phyloP scores from a whole-genome alignment of 2,888 invertebrate genomes.

The Lasius fuliginosus region DNA sequence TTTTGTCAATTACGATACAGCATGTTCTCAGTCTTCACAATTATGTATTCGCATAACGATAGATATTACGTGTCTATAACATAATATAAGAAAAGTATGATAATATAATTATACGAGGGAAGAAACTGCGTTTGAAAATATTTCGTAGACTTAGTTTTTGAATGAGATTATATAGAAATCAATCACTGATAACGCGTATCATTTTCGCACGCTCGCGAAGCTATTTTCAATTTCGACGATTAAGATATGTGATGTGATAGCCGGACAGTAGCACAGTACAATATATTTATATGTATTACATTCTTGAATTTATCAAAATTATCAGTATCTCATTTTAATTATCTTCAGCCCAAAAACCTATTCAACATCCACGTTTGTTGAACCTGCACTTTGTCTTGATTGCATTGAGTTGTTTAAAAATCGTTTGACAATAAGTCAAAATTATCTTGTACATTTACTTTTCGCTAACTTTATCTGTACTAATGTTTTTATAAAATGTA shows the following conservation, averaged over 20 bases:
- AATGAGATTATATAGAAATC: conserved; percentile 16
- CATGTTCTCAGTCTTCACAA: background rate
- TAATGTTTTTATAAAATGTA: background rate
- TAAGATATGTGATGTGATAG: background rate
- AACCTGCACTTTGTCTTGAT: background rate
- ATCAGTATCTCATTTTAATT: background rate
- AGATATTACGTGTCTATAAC: background rate
- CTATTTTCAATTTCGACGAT: background rate
- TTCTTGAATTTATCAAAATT: background rate
- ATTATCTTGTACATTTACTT: background rate
- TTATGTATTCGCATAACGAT: background rate
- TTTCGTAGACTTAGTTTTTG: conserved; percentile 5
- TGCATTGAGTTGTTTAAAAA: background rate
- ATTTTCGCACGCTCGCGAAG: conserved; percentile 11
- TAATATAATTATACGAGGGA: background rate
- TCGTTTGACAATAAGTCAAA: background rate
- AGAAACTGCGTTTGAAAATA: background rate
- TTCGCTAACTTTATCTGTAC: background rate
- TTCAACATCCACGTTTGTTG: background rate
- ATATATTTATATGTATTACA: background rate
- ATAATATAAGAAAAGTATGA: background rate
- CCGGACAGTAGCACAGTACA: background rate
- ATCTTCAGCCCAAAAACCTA: background rate
- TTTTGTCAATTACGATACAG: background rate
- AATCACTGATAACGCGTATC: conserved; percentile 24